Evolutionary conservation across 2,888 invertebrate genomes (phyloP).

Genomic region (Chouioia cunea): DNA sequence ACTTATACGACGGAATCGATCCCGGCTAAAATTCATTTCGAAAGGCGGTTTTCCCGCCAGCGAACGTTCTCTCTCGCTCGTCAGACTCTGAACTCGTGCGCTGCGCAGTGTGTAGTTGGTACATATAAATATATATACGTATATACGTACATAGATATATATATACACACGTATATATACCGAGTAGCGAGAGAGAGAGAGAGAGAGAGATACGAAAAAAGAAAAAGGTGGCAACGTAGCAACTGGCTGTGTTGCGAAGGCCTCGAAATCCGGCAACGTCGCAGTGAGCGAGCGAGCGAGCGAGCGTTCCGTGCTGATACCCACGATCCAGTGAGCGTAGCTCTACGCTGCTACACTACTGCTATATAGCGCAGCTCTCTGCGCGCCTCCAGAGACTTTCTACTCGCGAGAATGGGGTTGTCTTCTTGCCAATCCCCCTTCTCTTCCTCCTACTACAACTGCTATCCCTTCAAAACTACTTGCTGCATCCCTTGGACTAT

Average conservation of each 20-base stretch:
- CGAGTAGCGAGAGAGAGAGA: too few species aligned
- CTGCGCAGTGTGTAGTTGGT: not conserved
- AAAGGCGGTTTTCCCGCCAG: constrained; percentile 67
- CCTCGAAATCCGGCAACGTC: constrained; percentile 67
- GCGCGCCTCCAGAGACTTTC: constrained; percentile 64
- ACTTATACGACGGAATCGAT: not conserved
- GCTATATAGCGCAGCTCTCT: constrained; percentile 53
- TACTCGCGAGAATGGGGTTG: constrained; percentile 66
- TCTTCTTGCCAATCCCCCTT: constrained; percentile 49
- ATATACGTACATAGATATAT: too few species aligned
- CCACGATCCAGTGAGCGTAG: constrained; percentile 65
- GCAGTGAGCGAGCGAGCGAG: constrained; percentile 46
- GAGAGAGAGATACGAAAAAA: not conserved
- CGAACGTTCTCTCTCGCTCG: not conserved
- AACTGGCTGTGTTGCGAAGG: constrained; percentile 57
- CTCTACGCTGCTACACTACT: constrained; percentile 50
- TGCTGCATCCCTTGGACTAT: not conserved
- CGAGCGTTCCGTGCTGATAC: constrained; percentile 69
- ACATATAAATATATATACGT: too few species aligned
- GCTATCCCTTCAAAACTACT: constrained; percentile 20
- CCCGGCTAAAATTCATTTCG: constrained; percentile 61
- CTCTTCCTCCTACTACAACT: constrained; percentile 22
- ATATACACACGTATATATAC: not conserved
- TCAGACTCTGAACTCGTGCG: not conserved
- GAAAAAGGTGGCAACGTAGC: constrained; percentile 50